Conservation (phyloP, 2,888 invertebrate species). For the Zygogramma bicolorata region DNA sequence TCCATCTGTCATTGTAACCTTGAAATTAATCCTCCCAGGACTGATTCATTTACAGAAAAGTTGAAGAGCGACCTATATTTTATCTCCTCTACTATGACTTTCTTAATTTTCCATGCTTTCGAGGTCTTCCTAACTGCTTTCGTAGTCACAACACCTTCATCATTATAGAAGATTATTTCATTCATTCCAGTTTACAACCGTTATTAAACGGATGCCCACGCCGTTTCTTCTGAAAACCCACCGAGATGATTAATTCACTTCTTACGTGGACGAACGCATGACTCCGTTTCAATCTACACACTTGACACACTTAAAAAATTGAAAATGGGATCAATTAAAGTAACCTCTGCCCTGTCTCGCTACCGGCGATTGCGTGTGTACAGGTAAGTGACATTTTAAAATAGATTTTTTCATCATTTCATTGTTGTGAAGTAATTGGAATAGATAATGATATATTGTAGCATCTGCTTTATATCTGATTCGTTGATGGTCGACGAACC, state of each 20-base stretch:
- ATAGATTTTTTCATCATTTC: neutral
- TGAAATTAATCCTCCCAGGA: too few species aligned
- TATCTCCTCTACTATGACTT: too few species aligned
- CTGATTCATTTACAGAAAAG: too few species aligned
- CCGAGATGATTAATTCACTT: neutral
- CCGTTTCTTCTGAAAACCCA: neutral
- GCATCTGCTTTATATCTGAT: neutral
- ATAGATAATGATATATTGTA: neutral
- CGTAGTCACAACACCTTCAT: neutral
- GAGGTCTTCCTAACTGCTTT: neutral
- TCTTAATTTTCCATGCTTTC: neutral
- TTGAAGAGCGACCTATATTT: too few species aligned
- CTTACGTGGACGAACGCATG: conserved; percentile 16
- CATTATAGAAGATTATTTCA: neutral
- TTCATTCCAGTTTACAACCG: neutral
- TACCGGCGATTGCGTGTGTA: neutral
- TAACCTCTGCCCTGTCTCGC: conserved; percentile 20
- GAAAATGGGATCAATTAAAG: conserved; percentile 23
- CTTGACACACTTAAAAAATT: conserved; percentile 21
- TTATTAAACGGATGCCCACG: neutral
- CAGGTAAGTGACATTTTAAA: conserved; percentile 21
- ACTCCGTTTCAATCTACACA: neutral
- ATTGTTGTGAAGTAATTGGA: neutral
- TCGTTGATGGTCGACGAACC: neutral
- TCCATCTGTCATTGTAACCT: too few species aligned